phyloP scores from a whole-genome alignment of 1,140 invertebrate species.

The Propsilocerus akamusi region DNA sequence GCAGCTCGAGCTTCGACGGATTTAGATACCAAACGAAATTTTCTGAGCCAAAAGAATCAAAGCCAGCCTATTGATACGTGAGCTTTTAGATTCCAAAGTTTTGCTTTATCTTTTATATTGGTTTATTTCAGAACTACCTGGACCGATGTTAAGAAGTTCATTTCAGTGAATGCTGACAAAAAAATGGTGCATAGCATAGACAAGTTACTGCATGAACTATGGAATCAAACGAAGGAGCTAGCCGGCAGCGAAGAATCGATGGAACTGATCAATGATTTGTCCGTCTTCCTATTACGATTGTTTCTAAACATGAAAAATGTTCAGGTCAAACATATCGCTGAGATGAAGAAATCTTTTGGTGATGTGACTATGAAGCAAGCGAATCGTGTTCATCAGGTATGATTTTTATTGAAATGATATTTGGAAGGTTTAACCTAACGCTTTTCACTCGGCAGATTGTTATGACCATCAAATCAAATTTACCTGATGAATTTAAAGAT shows the following conservation, averaged over 20 bases:
- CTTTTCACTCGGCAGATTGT: no score
- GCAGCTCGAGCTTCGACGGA: constrained; percentile 18
- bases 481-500: not conserved
- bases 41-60: constrained; percentile 7
- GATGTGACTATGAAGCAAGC: constrained; percentile 24
- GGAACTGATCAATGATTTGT: constrained; percentile 39
- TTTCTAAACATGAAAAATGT: constrained; percentile 38
- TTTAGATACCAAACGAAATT: constrained; percentile 13
- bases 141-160: constrained; percentile 10
- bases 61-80: constrained; percentile 7
- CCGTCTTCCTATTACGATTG: constrained; percentile 35
- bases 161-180: constrained; percentile 8
- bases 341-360: constrained; percentile 35
- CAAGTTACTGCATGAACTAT: constrained; percentile 9
- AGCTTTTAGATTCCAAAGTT: not conserved
- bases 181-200: constrained; percentile 4
- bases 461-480: no score
- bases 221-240: constrained; percentile 13
- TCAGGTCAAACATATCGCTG: constrained; percentile 28
- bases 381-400: constrained; percentile 33
- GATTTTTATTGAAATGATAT: constrained; percentile 6
- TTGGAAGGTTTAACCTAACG: no score
- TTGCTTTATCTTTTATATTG: not conserved
- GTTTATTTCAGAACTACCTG: constrained; percentile 11
- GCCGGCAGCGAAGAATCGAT: constrained; percentile 26